Percentiles rank a stretch among this genome's conserved stretches.
Evolutionary conservation across 2,888 invertebrate genomes (phyloP).

Genomic region (Drosophila buzzatii): DNA sequence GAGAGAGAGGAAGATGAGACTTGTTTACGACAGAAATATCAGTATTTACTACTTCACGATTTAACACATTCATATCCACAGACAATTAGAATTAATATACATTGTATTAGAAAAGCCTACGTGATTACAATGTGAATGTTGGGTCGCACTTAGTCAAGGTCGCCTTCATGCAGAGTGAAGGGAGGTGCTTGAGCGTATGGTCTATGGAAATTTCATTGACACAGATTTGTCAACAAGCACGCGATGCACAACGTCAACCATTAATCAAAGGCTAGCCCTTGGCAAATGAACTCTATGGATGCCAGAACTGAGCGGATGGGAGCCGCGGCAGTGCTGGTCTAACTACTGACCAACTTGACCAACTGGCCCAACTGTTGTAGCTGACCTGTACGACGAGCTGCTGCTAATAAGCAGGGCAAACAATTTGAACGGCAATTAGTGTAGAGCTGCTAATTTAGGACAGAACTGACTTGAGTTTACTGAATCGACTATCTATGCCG

Average conservation of each 20-base stretch:
- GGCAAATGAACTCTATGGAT: constrained; percentile 6
- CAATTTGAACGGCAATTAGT: constrained; percentile 73
- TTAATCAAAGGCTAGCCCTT: constrained; percentile 51
- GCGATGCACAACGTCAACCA: constrained; percentile 53
- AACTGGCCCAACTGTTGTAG: constrained; percentile 58
- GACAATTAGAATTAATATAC: background rate
- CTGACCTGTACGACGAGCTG: constrained; percentile 40
- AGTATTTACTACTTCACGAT: background rate
- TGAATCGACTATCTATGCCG: constrained; percentile 39
- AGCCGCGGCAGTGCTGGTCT: constrained; percentile 6
- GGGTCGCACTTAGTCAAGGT: background rate
- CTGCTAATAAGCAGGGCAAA: constrained; percentile 55
- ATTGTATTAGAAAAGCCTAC: background rate
- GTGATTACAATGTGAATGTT: constrained; percentile 5
- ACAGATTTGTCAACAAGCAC: constrained; percentile 61
- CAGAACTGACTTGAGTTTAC: constrained; percentile 52
- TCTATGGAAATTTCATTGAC: constrained; percentile 36
- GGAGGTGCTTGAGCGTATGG: background rate
- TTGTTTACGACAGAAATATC: background rate
- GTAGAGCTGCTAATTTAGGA: constrained; percentile 73
- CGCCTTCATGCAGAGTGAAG: background rate
- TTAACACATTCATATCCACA: background rate
- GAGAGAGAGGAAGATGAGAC: no score
- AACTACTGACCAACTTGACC: constrained; percentile 39
- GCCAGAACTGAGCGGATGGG: constrained; percentile 10